phyloP scores from a whole-genome alignment of 2,888 invertebrate genomes.

The Tachina grossa region DNA sequence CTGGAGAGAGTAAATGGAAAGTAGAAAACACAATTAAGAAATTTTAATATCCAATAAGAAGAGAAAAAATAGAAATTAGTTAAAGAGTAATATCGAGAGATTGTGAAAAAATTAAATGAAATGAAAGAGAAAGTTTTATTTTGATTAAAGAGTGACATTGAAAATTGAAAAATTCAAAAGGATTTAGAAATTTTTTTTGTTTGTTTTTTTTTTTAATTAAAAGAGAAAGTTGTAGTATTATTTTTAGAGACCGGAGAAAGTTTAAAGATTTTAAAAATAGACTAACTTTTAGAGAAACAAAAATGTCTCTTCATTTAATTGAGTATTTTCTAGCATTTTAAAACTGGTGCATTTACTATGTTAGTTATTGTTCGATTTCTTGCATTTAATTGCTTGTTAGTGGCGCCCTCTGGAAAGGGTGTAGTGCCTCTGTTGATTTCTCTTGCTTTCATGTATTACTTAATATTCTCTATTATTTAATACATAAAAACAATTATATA shows the following conservation, averaged over 20 bases:
- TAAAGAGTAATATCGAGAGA: slow-evolving; percentile 24
- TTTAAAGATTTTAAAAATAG: slow-evolving; percentile 29
- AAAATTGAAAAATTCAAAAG: too few relatives aligned
- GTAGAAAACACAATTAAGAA: slow-evolving; percentile 12
- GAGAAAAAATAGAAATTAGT: not conserved
- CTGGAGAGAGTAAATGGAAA: not conserved
- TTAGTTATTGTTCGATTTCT: slow-evolving; percentile 75
- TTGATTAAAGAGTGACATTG: too few relatives aligned
- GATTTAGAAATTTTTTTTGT: too few relatives aligned
- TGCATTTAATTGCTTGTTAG: slow-evolving; percentile 74
- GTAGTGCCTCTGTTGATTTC: slow-evolving; percentile 35
- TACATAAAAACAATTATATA: slow-evolving; percentile 71
- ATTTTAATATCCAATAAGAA: not conserved
- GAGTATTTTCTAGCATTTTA: slow-evolving; percentile 53
- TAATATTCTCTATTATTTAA: slow-evolving; percentile 66
- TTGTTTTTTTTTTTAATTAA: not conserved
- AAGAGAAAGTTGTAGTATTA: slow-evolving; percentile 16
- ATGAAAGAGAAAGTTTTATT: slow-evolving; percentile 20
- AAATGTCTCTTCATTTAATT: slow-evolving; percentile 47
- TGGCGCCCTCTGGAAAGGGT: slow-evolving; percentile 15
- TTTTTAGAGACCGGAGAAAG: slow-evolving; percentile 29
- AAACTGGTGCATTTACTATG: slow-evolving; percentile 74
- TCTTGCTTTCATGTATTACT: slow-evolving; percentile 60
- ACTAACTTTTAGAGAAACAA: slow-evolving; percentile 25
- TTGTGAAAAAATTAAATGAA: not conserved